Conservation (phyloP, 2,113 vertebrate genomes). For the Notothenia coriiceps region DNA sequence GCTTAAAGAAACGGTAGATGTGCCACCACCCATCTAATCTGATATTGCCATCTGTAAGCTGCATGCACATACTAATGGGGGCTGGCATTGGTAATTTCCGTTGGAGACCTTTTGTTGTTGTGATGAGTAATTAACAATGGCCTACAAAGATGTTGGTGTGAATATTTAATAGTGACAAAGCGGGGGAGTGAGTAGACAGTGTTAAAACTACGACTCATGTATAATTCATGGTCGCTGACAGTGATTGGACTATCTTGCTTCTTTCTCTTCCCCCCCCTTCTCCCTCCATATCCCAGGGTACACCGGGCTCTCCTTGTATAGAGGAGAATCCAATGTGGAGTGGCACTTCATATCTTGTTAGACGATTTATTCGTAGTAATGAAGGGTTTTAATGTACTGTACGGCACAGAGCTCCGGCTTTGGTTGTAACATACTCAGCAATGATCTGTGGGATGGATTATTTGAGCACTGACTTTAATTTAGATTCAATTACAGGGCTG, state of each 20-base stretch:
- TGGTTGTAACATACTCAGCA: conserved; percentile 57
- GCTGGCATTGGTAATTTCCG: conserved; percentile 73
- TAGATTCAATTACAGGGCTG: conserved; percentile 59
- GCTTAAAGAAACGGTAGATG: conserved; percentile 19
- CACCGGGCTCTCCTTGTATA: conserved; percentile 40
- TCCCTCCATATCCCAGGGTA: conserved; percentile 47
- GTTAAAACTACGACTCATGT: conserved; percentile 85
- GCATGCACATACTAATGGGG: conserved; percentile 76
- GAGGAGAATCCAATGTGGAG: conserved; percentile 56
- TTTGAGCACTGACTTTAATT: conserved; percentile 60
- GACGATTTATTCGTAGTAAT: conserved; percentile 72
- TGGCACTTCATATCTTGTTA: conserved; percentile 70
- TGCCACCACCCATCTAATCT: conserved; percentile 51
- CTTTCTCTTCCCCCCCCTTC: conserved; percentile 38
- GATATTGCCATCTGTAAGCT: conserved; percentile 62
- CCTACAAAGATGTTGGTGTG: conserved; percentile 86
- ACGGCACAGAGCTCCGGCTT: conserved; percentile 21
- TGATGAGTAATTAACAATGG: conserved; percentile 85
- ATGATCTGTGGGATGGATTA: conserved; percentile 63
- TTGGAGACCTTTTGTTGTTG: conserved; percentile 80
- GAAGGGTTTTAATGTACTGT: conserved; percentile 66
- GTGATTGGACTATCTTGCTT: conserved; percentile 66
- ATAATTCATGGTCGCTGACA: conserved; percentile 87
- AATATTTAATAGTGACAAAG: conserved; percentile 88
- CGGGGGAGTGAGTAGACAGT: conserved; percentile 71